phyloP scores from a whole-genome alignment of 2,888 invertebrate species.

The Tuberolachnus salignus region DNA sequence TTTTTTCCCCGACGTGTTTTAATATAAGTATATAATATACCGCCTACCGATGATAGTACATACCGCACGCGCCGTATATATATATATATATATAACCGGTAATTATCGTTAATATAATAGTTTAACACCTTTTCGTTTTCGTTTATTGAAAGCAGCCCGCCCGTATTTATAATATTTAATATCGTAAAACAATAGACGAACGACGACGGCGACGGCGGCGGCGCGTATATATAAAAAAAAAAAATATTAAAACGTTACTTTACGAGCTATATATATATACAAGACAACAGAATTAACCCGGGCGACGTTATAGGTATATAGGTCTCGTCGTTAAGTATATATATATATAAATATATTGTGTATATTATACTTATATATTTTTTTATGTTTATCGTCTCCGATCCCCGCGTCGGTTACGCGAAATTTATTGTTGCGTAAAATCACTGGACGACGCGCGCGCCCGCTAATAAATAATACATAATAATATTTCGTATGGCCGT shows the following conservation, averaged over 20 bases:
- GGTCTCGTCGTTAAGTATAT: neutral
- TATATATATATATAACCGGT: no score
- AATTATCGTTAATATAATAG: slow-evolving; percentile 27
- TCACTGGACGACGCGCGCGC: slow-evolving; percentile 19
- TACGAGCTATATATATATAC: neutral
- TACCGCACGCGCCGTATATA: slow-evolving; percentile 11
- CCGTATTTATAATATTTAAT: neutral
- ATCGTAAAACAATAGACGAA: neutral
- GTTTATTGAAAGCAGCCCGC: slow-evolving; percentile 15
- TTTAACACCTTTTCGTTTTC: slow-evolving; percentile 38
- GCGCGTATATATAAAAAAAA: neutral
- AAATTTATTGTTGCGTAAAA: slow-evolving; percentile 43
- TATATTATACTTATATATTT: no score
- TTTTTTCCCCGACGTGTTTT: neutral
- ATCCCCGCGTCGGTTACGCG: neutral
- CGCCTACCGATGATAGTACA: slow-evolving; percentile 7
- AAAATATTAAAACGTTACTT: neutral
- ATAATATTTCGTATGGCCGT: neutral
- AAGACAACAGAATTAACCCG: neutral
- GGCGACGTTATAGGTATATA: no score
- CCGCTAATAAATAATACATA: no score
- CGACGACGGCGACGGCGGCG: neutral
- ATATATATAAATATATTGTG: no score
- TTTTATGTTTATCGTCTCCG: slow-evolving; percentile 23
- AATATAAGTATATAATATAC: neutral